Base-by-base conservation (phyloP, 2,797 vertebrate genomes). In the Cheirogaleus major region DNA sequence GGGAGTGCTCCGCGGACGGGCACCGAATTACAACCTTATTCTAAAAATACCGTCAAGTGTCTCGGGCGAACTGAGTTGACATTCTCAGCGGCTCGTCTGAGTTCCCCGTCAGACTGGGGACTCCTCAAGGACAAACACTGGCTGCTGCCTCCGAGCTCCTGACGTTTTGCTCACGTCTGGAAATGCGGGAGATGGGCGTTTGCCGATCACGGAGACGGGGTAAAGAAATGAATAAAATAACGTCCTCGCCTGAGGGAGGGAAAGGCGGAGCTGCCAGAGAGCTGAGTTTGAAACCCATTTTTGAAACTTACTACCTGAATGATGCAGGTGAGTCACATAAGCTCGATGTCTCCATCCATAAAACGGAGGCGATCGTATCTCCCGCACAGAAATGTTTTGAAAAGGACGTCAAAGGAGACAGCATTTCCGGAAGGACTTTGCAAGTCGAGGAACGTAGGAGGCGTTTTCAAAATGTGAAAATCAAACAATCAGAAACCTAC, bases 401-500 rank as follows among this genome's bases (percentile, higher is more conserved):
- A 55, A 32, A 73, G 0, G 25, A 75, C 59, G 14, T 38, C 75
- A 27, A 27, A 90, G 69, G 48, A 38, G 20, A 75, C 5, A 15
- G 43, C 79, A 20, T 55, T 86, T 18, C 35, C 12, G 1, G 84
- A 88, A 38, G 73, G 27, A 45, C 45, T 80, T 63, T 85, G 38
- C 43, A 87, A 76, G 2, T 30, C 80, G 61, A 81, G n/a, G 55
- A 57, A 88, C 25, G n/a, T 14, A 57, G 22, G 73, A 50, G 4
- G 23, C 20, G 1, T 75, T 76, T 93, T 35, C 45, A 55, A 96
- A 86, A 57, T 52, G 30, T 80, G 23, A 87, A 93, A 92, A 83
- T 83, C 76, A 91, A 95, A 93, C 63, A 89, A 75, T 95, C 7
- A 72, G 32, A 95, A 73, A 32, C n/a, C 27, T 76, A 72, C 69